A percentile compares a stretch with the other conserved stretches of the same genome.
phyloP scores from a whole-genome alignment of 2,797 vertebrate species.

The Smutsia temminckii region DNA sequence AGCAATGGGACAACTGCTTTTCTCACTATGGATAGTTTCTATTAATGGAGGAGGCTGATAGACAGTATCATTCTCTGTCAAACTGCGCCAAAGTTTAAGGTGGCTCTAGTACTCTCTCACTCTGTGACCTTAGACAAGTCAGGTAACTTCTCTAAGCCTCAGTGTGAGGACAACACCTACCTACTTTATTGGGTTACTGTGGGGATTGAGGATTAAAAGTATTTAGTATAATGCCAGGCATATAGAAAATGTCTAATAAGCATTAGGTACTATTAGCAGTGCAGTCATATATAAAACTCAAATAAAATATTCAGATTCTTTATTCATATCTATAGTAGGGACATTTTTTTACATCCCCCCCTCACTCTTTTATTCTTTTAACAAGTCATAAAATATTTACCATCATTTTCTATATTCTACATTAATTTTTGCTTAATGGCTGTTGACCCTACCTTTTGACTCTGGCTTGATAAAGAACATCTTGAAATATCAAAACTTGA shows the following conservation, averaged over 20 bases:
- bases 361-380: background rate
- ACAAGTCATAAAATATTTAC: background rate
- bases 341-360: background rate
- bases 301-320: background rate
- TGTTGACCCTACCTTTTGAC: background rate
- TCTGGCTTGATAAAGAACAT: background rate
- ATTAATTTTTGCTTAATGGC: slow-evolving; percentile 11
- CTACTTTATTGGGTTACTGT: background rate
- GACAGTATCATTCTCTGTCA: background rate
- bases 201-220: background rate
- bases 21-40: background rate
- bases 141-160: background rate
- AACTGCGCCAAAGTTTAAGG: background rate
- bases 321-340: background rate
- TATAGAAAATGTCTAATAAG: background rate
- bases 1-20: background rate
- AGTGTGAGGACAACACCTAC: background rate
- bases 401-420: background rate
- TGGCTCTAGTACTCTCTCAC: background rate
- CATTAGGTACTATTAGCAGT: background rate
- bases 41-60: background rate
- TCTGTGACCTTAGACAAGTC: background rate
- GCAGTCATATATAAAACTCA: background rate
- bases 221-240: background rate
- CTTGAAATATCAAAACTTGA: slow-evolving; percentile 26